Base-by-base conservation (phyloP, 1,140 invertebrate species). In the Adoxophyes honmai region DNA sequence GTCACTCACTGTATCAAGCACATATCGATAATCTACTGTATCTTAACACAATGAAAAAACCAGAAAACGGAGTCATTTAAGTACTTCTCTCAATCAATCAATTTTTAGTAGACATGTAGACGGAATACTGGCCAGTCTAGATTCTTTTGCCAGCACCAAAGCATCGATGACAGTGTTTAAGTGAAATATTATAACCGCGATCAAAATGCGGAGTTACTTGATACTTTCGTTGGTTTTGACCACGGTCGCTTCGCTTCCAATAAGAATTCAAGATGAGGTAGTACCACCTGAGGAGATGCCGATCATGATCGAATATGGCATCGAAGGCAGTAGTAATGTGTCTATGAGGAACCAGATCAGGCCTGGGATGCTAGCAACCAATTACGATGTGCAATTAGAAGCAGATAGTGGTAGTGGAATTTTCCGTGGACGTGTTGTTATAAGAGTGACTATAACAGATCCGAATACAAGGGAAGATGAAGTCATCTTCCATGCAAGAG, bases 341-440 rank as follows among this genome's bases (percentile, higher is more conserved):
- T 10, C 38, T 6, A 36, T 52, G 10, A 76, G 68, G 53, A 78
- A 71, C 42, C 54, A 66, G 13, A 52, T 84, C 15, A 62, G 81
- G 55, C 71, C 75, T 48, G 81, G 77, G 8, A 79, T 81, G 72
- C n/a, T 13, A 1, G 67, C 70, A 0, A 55, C 21, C 4, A 61
- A 52, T 8, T 80, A 80, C 51, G 15, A 34, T 1, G 38, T 84
- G 8, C 54, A 61, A 66, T 57, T 84, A 34, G 61, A 57, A 9
- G 64, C 72, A 5, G 48, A 78, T 54, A 6, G 52, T 1, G 34
- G 57, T 21, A 60, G 0, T 51, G 66, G 59, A 8, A 68, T 59
- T 3, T 83, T 83, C 56, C 54, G 10, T 53, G 80, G 73, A 7
- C 21, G 15, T 38, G 52, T 65, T 10, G 34, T 53, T 34, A 59